Base-by-base conservation (phyloP, 2,113 vertebrate species). In the Leptosomus discolor region DNA sequence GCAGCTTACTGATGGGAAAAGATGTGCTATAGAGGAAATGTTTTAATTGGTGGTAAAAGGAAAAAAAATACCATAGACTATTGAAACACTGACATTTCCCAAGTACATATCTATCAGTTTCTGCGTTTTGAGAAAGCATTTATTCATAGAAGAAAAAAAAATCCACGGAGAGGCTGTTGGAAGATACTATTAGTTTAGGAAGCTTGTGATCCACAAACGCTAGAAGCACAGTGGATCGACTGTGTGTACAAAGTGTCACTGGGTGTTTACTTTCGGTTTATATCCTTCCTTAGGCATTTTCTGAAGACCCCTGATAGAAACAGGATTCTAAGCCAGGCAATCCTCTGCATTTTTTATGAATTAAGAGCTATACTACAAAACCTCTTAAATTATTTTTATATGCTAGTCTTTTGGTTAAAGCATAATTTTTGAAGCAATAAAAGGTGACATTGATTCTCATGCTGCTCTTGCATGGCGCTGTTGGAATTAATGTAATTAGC, bases 101-200 rank as follows among this genome's bases (percentile, higher is more conserved):
- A 37, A 10, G 27, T 48, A 10, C 0, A 0, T 18, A 9, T 30
- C 29, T 61, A 0, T 36, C 0, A 0, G 36, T 70, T 82, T 48
- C 16, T 18, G 36, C 46, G 34, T 20, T 82, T 74, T 63, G 65
- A 74, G 65, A 78, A 65, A 37, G 51, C 27, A 39, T 36, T 84
- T 60, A 26, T 45, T 88, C 17, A 17, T 32, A 15, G 50, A 48
- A 60, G 43, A 16, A 39, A 23, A 39, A 23, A 36, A 26, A 8
- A 27, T 13, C 18, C 39, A 2, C 6, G 57, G 67, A 60, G 75
- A 56, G 69, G 32, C n/a, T 79, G 3, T n/a, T 79, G 56, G n/a
- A 77, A 46, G 56, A 34, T 70, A 8, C 18, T 58, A 26, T 54
- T 69, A 48, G 18, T 51, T 67, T 15, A 15, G 27, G 34, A 63